Evolutionary conservation across 1,140 invertebrate genomes (phyloP).

Genomic region (Drosophila punjabiensis): DNA sequence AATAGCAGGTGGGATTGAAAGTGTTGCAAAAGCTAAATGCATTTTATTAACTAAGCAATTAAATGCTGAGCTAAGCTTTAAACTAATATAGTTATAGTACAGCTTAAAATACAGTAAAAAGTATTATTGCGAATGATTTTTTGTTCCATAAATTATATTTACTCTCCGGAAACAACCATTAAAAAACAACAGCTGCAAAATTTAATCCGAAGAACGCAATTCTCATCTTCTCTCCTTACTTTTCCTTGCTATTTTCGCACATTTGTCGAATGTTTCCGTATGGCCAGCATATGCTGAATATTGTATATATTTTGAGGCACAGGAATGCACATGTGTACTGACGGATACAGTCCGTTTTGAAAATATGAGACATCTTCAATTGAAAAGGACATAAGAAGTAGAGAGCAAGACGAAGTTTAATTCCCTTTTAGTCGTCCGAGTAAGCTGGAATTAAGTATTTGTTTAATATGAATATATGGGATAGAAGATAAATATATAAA

Average conservation of each 20-base stretch:
- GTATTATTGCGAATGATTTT: background rate
- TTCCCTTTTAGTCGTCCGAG: background rate
- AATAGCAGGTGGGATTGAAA: constrained; percentile 29
- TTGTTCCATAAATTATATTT: background rate
- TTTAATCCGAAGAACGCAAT: constrained; percentile 36
- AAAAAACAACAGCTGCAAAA: constrained; percentile 54
- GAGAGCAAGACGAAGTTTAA: background rate
- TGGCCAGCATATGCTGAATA: constrained; percentile 32
- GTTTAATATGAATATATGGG: background rate
- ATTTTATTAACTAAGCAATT: background rate
- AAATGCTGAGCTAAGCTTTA: background rate
- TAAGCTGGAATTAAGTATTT: background rate
- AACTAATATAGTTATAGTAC: background rate
- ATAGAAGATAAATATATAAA: background rate
- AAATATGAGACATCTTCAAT: background rate
- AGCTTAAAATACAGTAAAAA: too few relatives aligned
- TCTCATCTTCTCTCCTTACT: constrained; percentile 12
- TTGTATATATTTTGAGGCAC: constrained; percentile 6
- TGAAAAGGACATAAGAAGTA: background rate
- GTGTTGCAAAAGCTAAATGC: constrained; percentile 4
- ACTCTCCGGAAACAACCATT: background rate
- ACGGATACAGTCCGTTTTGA: constrained; percentile 8
- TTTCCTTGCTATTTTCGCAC: constrained; percentile 13
- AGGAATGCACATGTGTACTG: background rate
- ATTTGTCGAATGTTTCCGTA: constrained; percentile 20